Evolutionary conservation across 2,113 vertebrate species (phyloP), one percentile per base, ranked within the genome.

Genomic region (Porphyrio hochstetteri): DNA sequence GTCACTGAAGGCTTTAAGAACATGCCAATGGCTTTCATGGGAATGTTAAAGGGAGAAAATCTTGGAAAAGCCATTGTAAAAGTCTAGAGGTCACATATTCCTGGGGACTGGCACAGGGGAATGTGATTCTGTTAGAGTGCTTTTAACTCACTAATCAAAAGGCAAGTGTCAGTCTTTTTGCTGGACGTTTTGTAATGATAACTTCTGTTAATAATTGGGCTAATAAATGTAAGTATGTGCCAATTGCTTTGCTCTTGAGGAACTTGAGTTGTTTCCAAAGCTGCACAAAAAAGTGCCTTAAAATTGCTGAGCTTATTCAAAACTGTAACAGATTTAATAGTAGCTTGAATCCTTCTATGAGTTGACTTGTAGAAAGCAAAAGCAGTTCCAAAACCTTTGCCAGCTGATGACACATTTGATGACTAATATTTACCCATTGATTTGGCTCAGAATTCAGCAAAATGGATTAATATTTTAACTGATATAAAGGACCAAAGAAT

Each of bases 21-120:
- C 71, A 99, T 99, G 98, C 99, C 99, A 7, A 71, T 77, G 77
- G 98, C 98, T 56, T 99, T 99, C 74, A 98, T 99, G 91, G 98
- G 98, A 88, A 93, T 99, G 97, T 93, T 99, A 91, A 98, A 82
- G 80, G 99, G 99, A 93, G 98, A 99, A 33, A 99, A 99, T 95
- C 25, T 96, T 67, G 99, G 99, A 80, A 99, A 99, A 97, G 97
- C 99, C 6, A 4, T 99, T 36, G 64, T 99, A 57, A 98, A 98
- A 81, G 97, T 94, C 23, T 99, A 92, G 99, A 72, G 50, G 27
- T 60, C 20, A 27, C 16, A 3, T 36, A 16, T 36, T 94, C 24
- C 60, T 67, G 50, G 35, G 16, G 18, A 14, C 12, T 42, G 25
- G 17, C 0, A 0, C 17, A 59, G 50, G 4, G 63, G 52, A 36